Percentiles rank a stretch among this genome's conserved stretches.
phyloP scores from a whole-genome alignment of 2,113 vertebrate genomes.

The Syrrhaptes paradoxus region DNA sequence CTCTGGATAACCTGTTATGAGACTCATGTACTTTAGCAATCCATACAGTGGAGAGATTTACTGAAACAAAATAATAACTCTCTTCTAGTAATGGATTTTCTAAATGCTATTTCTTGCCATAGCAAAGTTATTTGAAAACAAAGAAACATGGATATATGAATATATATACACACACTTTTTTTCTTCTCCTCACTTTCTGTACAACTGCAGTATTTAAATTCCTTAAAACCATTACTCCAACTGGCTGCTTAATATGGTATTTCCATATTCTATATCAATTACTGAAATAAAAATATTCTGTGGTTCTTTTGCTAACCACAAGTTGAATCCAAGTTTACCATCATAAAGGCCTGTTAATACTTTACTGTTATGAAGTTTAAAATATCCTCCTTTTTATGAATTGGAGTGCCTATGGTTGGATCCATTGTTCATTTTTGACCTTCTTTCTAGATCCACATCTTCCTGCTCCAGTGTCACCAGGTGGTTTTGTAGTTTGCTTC shows the following conservation, averaged over 20 bases:
- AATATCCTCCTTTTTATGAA: not conserved
- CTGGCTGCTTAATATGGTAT: not conserved
- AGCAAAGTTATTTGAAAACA: not conserved
- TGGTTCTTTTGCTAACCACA: not conserved
- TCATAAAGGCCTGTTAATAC: not conserved
- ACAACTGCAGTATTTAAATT: not conserved
- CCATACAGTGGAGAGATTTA: not conserved
- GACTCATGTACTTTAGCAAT: not conserved
- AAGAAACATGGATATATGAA: not conserved
- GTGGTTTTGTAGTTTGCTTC: not conserved
- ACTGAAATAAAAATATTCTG: not conserved
- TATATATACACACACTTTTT: not conserved
- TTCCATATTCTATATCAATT: not conserved
- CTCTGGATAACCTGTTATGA: not conserved
- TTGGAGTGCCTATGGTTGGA: not conserved
- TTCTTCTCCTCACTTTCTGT: not conserved
- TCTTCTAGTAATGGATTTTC: not conserved
- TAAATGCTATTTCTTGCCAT: not conserved
- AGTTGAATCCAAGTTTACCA: not conserved
- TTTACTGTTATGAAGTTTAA: not conserved
- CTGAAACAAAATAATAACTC: not conserved
- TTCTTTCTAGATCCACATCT: not conserved
- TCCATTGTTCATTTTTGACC: not conserved
- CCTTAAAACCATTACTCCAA: not conserved
- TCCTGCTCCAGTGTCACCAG: not conserved